These are phyloP conservation scores for Papilio glaucus DNA, from an alignment of 1,140 invertebrate genomes.

Conservation along the genomic window DNA sequence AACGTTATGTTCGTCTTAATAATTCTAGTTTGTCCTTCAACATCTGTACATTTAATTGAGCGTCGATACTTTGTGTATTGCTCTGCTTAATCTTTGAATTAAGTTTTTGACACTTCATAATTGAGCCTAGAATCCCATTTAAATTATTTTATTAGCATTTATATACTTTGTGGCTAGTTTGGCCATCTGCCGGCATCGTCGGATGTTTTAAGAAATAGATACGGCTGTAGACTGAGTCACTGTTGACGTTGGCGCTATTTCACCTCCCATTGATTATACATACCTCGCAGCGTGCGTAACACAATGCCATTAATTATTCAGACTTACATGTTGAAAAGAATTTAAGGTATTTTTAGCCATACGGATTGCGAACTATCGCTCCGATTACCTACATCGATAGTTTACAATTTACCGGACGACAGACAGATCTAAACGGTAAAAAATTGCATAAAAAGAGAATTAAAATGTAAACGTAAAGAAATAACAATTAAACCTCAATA, in stretches of 20 bases:
- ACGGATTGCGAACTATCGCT: not conserved
- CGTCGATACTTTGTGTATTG: too few species aligned
- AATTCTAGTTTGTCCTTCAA: too few species aligned
- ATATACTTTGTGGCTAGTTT: constrained; percentile 21
- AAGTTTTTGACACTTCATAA: not conserved
- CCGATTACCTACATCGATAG: constrained; percentile 4
- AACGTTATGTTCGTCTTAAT: too few species aligned
- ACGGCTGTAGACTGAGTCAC: constrained; percentile 9
- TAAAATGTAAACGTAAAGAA: too few species aligned
- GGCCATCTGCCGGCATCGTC: constrained; percentile 27
- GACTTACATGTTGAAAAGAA: constrained; percentile 13
- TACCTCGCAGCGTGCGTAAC: constrained; percentile 18
- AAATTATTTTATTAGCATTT: constrained; percentile 23
- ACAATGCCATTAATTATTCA: constrained; percentile 1
- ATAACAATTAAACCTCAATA: too few species aligned
- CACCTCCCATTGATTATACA: constrained; percentile 25
- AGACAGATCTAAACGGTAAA: not conserved
- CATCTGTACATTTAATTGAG: too few species aligned
- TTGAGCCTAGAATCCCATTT: not conserved
- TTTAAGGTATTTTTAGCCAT: not conserved
- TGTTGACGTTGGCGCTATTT: constrained; percentile 29
- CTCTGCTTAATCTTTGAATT: too few species aligned
- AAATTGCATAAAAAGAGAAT: too few species aligned
- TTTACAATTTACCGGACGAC: not conserved
- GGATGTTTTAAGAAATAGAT: constrained; percentile 32